Conservation (phyloP, 2,113 vertebrate species). For the Otus sunia region DNA sequence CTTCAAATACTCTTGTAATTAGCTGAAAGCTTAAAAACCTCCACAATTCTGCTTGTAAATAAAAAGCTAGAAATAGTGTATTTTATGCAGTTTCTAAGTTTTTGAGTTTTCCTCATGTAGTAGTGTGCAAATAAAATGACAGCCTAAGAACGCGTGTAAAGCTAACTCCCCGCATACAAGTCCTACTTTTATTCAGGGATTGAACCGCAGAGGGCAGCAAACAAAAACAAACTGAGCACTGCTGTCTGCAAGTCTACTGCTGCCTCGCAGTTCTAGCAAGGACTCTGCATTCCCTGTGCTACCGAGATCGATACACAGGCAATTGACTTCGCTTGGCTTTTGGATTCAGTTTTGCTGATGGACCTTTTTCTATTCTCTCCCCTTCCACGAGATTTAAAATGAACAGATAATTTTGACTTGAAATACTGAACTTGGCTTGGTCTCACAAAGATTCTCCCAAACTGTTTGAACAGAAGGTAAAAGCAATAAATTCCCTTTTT, state of each 20-base stretch:
- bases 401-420: not conserved
- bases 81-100: not conserved
- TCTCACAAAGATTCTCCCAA: not conserved
- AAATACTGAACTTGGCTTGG: not conserved
- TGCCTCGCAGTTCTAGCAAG: not conserved
- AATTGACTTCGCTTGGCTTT: not conserved
- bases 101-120: not conserved
- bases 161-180: not conserved
- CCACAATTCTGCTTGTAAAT: not conserved
- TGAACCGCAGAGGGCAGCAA: slow-evolving; percentile 72
- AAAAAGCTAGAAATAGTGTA: not conserved
- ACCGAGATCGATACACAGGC: not conserved
- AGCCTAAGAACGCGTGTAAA: not conserved
- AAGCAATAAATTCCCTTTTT: not conserved
- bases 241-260: not conserved
- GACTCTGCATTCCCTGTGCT: not conserved
- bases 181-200: not conserved
- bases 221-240: not conserved
- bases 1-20: not conserved
- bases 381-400: not conserved
- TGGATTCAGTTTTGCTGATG: not conserved
- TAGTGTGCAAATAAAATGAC: not conserved
- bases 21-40: not conserved
- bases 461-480: not conserved
- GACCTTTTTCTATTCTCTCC: not conserved